Percentiles rank a stretch among this genome's conserved stretches.
phyloP scores from a whole-genome alignment of 2,797 vertebrate genomes.

The Danio tinwini region DNA sequence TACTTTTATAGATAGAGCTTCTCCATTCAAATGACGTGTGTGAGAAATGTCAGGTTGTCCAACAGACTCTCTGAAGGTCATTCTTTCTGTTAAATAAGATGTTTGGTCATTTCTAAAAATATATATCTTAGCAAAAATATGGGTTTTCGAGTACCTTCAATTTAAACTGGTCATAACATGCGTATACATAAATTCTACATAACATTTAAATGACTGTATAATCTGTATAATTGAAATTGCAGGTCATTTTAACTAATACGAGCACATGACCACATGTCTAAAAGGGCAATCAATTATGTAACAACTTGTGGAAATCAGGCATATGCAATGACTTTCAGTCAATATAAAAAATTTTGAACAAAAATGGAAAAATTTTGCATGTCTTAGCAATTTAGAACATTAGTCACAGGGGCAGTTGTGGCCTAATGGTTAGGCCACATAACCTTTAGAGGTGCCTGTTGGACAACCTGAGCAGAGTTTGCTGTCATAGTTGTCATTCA shows the following conservation, averaged over 20 bases:
- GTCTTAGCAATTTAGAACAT: background rate
- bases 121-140: background rate
- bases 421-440: too few species aligned
- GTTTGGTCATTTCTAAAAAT: background rate
- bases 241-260: background rate
- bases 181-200: background rate
- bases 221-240: background rate
- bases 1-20: slow-evolving; percentile 42
- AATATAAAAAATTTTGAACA: background rate
- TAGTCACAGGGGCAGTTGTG: too few species aligned
- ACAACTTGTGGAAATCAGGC: background rate
- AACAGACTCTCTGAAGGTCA: slow-evolving; percentile 38
- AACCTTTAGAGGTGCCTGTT: too few species aligned
- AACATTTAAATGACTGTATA: background rate
- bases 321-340: background rate
- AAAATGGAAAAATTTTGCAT: background rate
- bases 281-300: background rate
- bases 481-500: too few species aligned
- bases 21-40: background rate
- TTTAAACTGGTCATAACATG: background rate
- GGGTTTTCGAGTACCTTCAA: too few species aligned
- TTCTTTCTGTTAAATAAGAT: background rate
- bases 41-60: slow-evolving; percentile 23
- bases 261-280: background rate
- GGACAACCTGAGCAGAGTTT: too few species aligned